A percentile compares a stretch with the other conserved stretches of the same genome.
These are phyloP conservation scores for Oreotrochilus melanogaster DNA, from an alignment of 2,113 vertebrate genomes.

Conservation along the genomic window DNA sequence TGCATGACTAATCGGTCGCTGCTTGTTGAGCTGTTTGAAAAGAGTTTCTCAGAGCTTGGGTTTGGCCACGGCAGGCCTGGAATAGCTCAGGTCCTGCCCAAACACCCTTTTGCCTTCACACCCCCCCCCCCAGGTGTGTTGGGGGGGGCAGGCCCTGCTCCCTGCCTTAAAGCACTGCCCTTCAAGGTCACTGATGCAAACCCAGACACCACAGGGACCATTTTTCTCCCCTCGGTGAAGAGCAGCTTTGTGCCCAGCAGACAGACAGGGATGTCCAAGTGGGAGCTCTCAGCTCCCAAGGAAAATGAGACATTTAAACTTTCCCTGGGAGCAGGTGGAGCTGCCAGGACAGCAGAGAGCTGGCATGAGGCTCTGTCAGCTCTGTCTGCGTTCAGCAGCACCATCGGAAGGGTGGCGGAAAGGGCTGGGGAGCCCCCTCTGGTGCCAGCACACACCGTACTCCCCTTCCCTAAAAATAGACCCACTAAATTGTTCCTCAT, in stretches of 20 bases:
- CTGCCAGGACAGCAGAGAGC: neutral
- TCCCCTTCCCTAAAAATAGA: neutral
- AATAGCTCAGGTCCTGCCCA: neutral
- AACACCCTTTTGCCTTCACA: neutral
- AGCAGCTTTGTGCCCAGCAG: neutral
- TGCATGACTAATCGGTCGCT: neutral
- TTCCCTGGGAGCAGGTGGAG: fast-evolving
- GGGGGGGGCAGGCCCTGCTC: neutral
- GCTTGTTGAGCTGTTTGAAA: neutral
- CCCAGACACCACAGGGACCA: neutral
- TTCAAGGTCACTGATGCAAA: neutral
- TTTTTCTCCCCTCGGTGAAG: neutral
- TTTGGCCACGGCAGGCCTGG: neutral
- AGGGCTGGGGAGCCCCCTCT: neutral
- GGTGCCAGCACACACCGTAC: fast-evolving
- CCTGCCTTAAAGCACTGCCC: fast-evolving
- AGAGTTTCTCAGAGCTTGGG: neutral
- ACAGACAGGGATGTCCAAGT: neutral
- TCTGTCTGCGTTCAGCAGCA: neutral
- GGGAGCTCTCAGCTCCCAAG: fast-evolving
- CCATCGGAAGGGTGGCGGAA: fast-evolving
- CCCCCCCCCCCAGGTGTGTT: no score
- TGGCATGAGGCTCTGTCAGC: fast-evolving
- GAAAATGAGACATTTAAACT: neutral
- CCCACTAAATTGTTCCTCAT: neutral